Base-by-base conservation (phyloP, 2,113 vertebrate genomes). In the Garra rufa region DNA sequence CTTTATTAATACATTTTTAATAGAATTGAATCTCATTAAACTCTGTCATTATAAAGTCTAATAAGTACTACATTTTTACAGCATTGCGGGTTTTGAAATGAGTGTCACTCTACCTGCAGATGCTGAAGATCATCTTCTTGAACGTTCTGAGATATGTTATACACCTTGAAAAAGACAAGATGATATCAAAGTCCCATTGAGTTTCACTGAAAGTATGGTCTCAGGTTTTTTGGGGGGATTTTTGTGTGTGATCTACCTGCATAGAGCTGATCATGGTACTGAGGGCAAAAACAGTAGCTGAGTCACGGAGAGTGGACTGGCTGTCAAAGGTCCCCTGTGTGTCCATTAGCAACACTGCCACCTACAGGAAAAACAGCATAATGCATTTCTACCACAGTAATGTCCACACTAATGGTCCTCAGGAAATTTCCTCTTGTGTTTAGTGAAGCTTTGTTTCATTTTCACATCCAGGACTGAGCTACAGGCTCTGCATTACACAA, bases 191-290 rank as follows among this genome's bases (percentile, higher is more conserved):
- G n/a, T 17, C 75, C 17, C 4, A 9, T 46, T 46, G n/a, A 19
- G 52, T n/a, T 70, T 2, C 19, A 69, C 9, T 52, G 9, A 74
- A 13, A 73, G 41, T 13, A n/a, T 75, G 14, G 8, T 79, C 9
- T 73, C 52, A 4, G 1, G 21, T 28, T 63, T 63, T 59, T 46
- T 4, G 2, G 44, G 14, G 21, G 41, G 3, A 0, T 14, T 1
- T 30, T 71, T 38, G n/a, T 71, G 38, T 70, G 41, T 79, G 19
- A 17, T 0, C 30, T 92, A 99, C 98, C 98, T 99, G 98, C 95
- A 99, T 99, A 9, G 98, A 99, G 92, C 97, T 99, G 88, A 99
- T 99, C 98, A 99, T 99, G 70, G 98, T 99, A 94, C 98, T 99
- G 76, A 99, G 96, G 7, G 98, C 98, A 86, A 99, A 99, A 59